Evolutionary conservation across 2,113 vertebrate species (phyloP).

Genomic region (Oryzias curvinotus): DNA sequence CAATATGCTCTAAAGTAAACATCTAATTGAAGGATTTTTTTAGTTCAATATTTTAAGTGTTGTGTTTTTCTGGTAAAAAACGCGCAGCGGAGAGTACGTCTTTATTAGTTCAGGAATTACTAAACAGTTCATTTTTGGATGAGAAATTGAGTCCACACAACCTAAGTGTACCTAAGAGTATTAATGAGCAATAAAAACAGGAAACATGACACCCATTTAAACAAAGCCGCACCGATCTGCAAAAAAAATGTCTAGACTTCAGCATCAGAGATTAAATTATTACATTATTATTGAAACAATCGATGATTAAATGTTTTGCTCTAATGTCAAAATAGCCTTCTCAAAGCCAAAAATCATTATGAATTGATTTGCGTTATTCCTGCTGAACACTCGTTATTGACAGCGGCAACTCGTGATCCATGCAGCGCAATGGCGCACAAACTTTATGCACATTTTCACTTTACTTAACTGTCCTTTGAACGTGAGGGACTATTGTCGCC

Average conservation of each 20-base stretch:
- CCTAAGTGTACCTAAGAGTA: neutral
- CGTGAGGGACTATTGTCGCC: constrained; percentile 9
- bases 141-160: neutral
- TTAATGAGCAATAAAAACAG: neutral
- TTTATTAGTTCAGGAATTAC: too few relatives aligned
- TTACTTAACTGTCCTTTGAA: constrained; percentile 22
- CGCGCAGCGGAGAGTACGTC: too few relatives aligned
- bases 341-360: constrained; percentile 17
- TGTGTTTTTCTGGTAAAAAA: too few relatives aligned
- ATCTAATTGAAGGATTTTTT: too few relatives aligned
- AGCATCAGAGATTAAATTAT: neutral
- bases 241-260: neutral
- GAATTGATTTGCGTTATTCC: constrained; percentile 39
- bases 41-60: too few relatives aligned
- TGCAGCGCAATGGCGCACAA: neutral
- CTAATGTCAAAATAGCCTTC: neutral
- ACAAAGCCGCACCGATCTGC: too few relatives aligned
- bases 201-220: neutral
- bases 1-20: too few relatives aligned
- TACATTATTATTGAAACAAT: neutral
- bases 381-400: neutral
- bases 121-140: too few relatives aligned
- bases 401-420: neutral
- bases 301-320: neutral
- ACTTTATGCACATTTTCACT: neutral